Percentiles rank a stretch among this genome's conserved stretches.
phyloP scores from a whole-genome alignment of 2,797 vertebrate species.

The Cossypha dichroa region DNA sequence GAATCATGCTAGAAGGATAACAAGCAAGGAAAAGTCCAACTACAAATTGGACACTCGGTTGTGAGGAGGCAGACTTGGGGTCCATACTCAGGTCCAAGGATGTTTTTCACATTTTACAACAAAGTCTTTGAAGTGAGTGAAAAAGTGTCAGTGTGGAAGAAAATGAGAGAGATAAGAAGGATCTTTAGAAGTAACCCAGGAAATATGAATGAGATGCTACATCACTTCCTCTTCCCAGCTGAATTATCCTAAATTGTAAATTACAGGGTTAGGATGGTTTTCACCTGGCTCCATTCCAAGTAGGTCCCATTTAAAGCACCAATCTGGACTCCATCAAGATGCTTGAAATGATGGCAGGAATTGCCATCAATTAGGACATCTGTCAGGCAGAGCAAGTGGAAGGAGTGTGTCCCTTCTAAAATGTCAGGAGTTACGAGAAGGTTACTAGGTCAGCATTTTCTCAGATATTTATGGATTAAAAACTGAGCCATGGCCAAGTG shows the following conservation, averaged over 20 bases:
- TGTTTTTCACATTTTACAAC: neutral
- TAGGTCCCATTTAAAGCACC: neutral
- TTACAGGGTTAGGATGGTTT: neutral
- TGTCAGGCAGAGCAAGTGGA: neutral
- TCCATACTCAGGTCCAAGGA: neutral
- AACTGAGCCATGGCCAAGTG: neutral
- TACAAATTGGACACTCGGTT: neutral
- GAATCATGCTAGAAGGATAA: neutral
- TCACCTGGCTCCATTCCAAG: neutral
- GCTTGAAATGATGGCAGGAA: neutral
- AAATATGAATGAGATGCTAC: neutral
- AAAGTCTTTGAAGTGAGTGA: neutral
- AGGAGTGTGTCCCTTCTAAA: conserved; percentile 30
- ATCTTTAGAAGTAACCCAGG: neutral
- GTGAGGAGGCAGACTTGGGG: neutral
- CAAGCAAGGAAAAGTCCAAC: neutral
- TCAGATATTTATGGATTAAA: conserved; percentile 62
- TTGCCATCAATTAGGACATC: conserved; percentile 22
- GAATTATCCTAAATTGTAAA: neutral
- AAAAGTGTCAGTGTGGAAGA: neutral
- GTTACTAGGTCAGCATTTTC: conserved; percentile 47
- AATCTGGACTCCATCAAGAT: neutral
- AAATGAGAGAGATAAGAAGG: neutral
- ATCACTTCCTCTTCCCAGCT: neutral
- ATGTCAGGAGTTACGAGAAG: neutral